Conservation (phyloP, 1,140 invertebrate genomes). For the Bombyx mori region ASM3026992v2 NC_085122.1:8564501-8565000, state of each 20-base stretch:
- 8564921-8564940: slow-evolving; percentile 68
- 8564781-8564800: slow-evolving; percentile 56
- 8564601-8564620: slow-evolving; percentile 7
- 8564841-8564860: slow-evolving; percentile 43
- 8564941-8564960: slow-evolving; percentile 44
- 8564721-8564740: slow-evolving; percentile 66
- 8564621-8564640: slow-evolving; percentile 44
- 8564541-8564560: background rate
- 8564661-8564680: slow-evolving; percentile 68
- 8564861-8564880: slow-evolving; percentile 26
- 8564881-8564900: slow-evolving; percentile 28
- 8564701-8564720: slow-evolving; percentile 63
- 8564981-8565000: background rate
- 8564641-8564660: slow-evolving; percentile 51
- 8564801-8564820: slow-evolving; percentile 49
- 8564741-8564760: slow-evolving; percentile 59
- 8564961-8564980: slow-evolving; percentile 22
- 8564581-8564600: slow-evolving; percentile 25
- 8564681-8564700: slow-evolving; percentile 60
- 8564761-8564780: slow-evolving; percentile 59
- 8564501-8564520: too few relatives aligned
- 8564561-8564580: slow-evolving; percentile 22
- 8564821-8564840: slow-evolving; percentile 35
- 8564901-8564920: slow-evolving; percentile 52
- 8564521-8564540: too few relatives aligned